A percentile compares a stretch with the other conserved stretches of the same genome.
Conservation (phyloP, 2,888 invertebrate genomes). For the Lasioglossum lativentre region DNA sequence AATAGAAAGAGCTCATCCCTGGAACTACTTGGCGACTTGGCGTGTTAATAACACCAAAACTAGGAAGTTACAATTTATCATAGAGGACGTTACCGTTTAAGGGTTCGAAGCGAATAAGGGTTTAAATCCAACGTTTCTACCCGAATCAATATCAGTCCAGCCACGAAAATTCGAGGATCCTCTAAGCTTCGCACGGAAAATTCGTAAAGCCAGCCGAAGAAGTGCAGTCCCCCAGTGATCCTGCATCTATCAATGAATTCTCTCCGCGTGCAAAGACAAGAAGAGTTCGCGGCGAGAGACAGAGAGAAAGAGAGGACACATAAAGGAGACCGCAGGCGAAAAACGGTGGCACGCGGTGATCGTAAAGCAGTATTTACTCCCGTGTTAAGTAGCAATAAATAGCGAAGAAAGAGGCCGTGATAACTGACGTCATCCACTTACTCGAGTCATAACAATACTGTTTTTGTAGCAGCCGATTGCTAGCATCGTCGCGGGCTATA, state of each 20-base stretch:
- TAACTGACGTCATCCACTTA: slow-evolving; percentile 64
- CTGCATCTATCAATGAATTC: slow-evolving; percentile 6
- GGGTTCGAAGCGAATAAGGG: too few relatives aligned
- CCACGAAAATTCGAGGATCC: background rate
- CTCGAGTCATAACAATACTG: slow-evolving; percentile 67
- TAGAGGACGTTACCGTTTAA: background rate
- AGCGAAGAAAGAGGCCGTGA: slow-evolving; percentile 62
- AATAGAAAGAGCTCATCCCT: too few relatives aligned
- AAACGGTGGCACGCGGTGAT: slow-evolving; percentile 20
- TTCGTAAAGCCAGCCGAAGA: background rate
- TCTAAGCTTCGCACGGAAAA: background rate
- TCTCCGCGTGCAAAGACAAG: background rate
- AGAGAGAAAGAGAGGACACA: background rate
- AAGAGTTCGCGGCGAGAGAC: background rate
- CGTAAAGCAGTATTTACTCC: slow-evolving; percentile 54
- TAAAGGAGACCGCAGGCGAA: slow-evolving; percentile 3
- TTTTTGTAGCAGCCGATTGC: slow-evolving; percentile 64
- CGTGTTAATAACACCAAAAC: background rate
- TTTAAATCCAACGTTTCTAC: too few relatives aligned
- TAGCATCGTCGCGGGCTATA: slow-evolving; percentile 59
- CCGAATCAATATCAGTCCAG: too few relatives aligned
- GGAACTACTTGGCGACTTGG: too few relatives aligned
- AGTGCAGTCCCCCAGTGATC: background rate
- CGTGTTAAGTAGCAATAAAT: slow-evolving; percentile 64
- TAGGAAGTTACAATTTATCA: background rate